Percentiles rank a stretch among this genome's conserved stretches.
Evolutionary conservation across 2,113 vertebrate species (phyloP).

Genomic region (Carassius auratus): DNA sequence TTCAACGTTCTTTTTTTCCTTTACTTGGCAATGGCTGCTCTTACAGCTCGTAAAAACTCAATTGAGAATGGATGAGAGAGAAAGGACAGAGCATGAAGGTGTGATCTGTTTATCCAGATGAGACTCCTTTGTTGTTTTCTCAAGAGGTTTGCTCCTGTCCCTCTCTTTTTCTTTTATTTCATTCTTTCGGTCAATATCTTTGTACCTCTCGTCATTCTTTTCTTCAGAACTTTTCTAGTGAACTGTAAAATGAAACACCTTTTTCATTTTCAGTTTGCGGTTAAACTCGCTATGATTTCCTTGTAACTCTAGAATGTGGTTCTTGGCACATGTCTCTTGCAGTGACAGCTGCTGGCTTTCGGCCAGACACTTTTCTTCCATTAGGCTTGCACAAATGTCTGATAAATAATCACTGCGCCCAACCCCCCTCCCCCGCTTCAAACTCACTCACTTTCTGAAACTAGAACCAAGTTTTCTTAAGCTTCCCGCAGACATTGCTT

Average conservation of each 20-base stretch:
- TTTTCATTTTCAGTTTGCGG: constrained; percentile 57
- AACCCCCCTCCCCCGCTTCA: background rate
- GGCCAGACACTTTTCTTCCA: constrained; percentile 55
- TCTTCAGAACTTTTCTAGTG: constrained; percentile 33
- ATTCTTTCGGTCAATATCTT: constrained; percentile 11
- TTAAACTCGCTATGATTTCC: constrained; percentile 52
- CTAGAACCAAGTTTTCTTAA: constrained; percentile 31
- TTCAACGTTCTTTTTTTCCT: background rate
- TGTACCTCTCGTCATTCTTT: background rate
- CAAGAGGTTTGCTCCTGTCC: background rate
- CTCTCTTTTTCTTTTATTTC: background rate
- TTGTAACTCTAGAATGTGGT: constrained; percentile 56
- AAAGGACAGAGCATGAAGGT: background rate
- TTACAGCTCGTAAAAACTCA: constrained; percentile 7
- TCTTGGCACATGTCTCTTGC: constrained; percentile 53
- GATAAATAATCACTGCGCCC: constrained; percentile 56
- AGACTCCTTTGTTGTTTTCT: background rate
- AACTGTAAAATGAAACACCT: constrained; percentile 62
- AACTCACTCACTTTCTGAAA: constrained; percentile 32
- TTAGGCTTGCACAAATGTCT: constrained; percentile 56
- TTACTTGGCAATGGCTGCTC: background rate
- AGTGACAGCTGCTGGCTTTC: constrained; percentile 48
- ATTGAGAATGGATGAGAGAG: constrained; percentile 5
- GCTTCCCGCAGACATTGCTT: constrained; percentile 28
- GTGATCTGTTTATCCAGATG: constrained; percentile 21